Percentiles rank a stretch among this genome's conserved stretches.
These are phyloP conservation scores for Tragelaphus oryx DNA, from an alignment of 2,797 vertebrate species.

Conservation along the genomic window DNA sequence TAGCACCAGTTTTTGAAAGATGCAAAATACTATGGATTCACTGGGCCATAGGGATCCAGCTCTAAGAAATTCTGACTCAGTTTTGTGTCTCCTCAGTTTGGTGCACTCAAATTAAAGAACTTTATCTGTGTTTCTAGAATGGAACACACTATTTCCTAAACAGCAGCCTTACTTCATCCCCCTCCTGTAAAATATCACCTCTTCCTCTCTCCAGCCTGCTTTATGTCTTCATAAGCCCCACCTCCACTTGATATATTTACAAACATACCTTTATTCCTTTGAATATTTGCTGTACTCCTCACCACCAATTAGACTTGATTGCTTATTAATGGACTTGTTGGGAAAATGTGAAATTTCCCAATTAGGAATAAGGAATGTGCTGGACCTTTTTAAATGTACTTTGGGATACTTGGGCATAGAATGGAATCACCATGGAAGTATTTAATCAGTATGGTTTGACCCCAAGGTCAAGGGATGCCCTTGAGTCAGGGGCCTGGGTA, in stretches of 20 bases:
- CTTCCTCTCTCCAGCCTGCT: not conserved
- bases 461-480: not conserved
- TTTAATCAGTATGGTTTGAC: not conserved
- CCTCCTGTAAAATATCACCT: not conserved
- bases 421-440: not conserved
- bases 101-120: not conserved
- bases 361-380: conserved; percentile 61
- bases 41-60: not conserved
- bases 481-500: not conserved
- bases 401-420: not conserved
- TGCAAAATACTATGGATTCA: not conserved
- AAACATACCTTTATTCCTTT: not conserved
- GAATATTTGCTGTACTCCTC: not conserved
- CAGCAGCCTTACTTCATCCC: not conserved
- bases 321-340: conserved; percentile 57
- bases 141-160: not conserved
- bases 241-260: not conserved
- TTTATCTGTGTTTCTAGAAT: not conserved
- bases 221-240: not conserved
- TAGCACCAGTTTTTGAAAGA: not conserved
- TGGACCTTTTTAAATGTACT: not conserved
- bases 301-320: not conserved
- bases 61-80: not conserved
- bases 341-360: conserved; percentile 36
- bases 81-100: not conserved